These are phyloP conservation scores for Onychomys arenicola DNA, from an alignment of 2,797 vertebrate genomes.

Conservation along the genomic window DNA sequence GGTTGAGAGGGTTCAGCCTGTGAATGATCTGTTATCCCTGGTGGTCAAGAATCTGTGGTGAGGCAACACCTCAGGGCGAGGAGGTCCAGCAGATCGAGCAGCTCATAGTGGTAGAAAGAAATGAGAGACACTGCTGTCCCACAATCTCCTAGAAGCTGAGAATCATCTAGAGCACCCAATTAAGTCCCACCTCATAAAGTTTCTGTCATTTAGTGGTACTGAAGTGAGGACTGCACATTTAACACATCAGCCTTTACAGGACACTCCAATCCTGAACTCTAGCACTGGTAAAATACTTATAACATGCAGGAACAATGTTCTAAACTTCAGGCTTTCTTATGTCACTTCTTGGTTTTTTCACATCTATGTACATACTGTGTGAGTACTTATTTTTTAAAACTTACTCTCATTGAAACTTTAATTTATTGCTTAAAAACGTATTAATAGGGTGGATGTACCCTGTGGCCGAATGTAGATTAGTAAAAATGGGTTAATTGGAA, in stretches of 20 bases:
- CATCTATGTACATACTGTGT: background rate
- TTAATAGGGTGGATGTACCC: background rate
- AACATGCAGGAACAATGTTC: background rate
- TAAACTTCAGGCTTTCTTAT: background rate
- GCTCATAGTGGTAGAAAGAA: background rate
- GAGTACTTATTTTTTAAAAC: background rate
- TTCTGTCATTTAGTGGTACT: too few relatives aligned
- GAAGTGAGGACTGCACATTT: background rate
- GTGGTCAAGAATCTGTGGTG: background rate
- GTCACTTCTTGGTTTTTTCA: background rate
- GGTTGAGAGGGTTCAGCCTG: background rate
- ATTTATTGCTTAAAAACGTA: conserved; percentile 19
- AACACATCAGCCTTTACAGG: background rate
- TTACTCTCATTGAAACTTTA: background rate
- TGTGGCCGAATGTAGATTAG: too few relatives aligned
- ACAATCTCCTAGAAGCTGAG: background rate
- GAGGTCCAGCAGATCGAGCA: too few relatives aligned
- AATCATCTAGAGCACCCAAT: background rate
- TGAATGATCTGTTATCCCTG: background rate
- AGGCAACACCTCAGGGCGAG: background rate
- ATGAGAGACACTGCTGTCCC: background rate
- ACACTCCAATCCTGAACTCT: background rate
- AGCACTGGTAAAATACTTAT: background rate
- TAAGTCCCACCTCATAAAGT: background rate
- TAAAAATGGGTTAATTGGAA: too few relatives aligned